phyloP scores from a whole-genome alignment of 2,797 vertebrate species.

The Cossypha dichroa region DNA sequence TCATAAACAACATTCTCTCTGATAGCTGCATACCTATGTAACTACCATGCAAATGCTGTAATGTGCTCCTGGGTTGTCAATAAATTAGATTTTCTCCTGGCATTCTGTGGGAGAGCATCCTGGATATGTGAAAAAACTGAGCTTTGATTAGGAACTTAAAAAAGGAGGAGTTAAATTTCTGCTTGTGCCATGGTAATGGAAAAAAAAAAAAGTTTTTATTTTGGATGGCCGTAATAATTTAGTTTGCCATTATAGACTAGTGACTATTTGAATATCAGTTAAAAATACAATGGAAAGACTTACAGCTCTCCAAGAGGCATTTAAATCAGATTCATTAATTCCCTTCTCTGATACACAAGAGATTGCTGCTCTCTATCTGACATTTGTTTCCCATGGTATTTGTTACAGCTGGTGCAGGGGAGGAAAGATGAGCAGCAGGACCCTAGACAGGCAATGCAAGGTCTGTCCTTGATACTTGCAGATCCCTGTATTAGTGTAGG shows the following conservation, averaged over 20 bases:
- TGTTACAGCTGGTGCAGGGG: background rate
- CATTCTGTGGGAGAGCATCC: background rate
- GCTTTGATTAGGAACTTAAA: background rate
- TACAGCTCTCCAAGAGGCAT: background rate
- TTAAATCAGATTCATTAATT: background rate
- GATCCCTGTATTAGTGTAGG: too few species aligned
- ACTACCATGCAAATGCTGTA: background rate
- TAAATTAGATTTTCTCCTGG: background rate
- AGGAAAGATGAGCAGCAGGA: background rate
- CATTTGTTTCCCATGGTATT: background rate
- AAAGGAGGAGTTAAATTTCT: background rate
- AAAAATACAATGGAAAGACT: background rate
- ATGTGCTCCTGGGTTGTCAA: background rate
- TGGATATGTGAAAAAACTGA: background rate
- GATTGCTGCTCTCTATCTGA: too few species aligned
- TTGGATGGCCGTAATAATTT: background rate
- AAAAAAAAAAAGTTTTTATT: background rate
- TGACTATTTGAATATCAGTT: background rate
- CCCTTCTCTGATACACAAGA: background rate
- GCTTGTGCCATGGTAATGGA: background rate
- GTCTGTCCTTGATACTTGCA: background rate
- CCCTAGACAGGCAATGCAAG: background rate
- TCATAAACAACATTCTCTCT: background rate
- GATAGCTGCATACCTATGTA: background rate
- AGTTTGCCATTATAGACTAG: background rate